Evolutionary conservation across 2,113 vertebrate genomes (phyloP), one percentile per base, ranked within the genome.

Genomic region (Apistogramma diplotaenia): DNA sequence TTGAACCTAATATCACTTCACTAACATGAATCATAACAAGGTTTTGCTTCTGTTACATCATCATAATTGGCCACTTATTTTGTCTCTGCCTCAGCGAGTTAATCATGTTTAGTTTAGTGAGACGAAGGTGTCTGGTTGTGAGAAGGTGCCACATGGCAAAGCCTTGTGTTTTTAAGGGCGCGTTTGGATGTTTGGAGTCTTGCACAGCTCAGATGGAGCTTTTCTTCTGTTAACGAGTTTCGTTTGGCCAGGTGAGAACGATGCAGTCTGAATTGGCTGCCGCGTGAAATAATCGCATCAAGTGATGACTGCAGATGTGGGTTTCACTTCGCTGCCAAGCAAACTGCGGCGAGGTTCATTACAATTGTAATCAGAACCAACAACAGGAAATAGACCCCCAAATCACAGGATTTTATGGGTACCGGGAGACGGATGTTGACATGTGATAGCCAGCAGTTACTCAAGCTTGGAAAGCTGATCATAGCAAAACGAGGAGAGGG

Each of bases 1-100:
- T 79, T 67, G 62, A 86, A 86, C 55, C 57, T 23, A 57, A n/a
- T 83, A 88, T 91, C 84, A 79, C 83, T 83, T 84, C 71, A 25
- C 62, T 80, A 87, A 84, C 59, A 77, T 51, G 61, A 72, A 76
- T 67, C 78, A 74, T 55, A 79, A 65, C 9, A 25, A 57, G 6
- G 60, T 37, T 81, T 85, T 78, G 74, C 67, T 65, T 70, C 71
- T 74, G 73, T 86, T 76, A 40, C 57, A 75, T 85, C 60, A 86
- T 55, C 58, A 27, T 75, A 79, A 89, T 67, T 78, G 82, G 16
- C 76, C 89, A 61, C 76, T 86, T 79, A 35, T 84, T 56, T 37
- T 18, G 57, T 73, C 60, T 49, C 25, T 25, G 73, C 25, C 54
- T 72, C 6, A 21, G 60, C 4, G 46, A 61, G 83, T 74, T 54